Percentiles rank a stretch among this genome's conserved stretches.
phyloP scores from a whole-genome alignment of 1,140 invertebrate species.

The Anoplolepis gracilipes region DNA sequence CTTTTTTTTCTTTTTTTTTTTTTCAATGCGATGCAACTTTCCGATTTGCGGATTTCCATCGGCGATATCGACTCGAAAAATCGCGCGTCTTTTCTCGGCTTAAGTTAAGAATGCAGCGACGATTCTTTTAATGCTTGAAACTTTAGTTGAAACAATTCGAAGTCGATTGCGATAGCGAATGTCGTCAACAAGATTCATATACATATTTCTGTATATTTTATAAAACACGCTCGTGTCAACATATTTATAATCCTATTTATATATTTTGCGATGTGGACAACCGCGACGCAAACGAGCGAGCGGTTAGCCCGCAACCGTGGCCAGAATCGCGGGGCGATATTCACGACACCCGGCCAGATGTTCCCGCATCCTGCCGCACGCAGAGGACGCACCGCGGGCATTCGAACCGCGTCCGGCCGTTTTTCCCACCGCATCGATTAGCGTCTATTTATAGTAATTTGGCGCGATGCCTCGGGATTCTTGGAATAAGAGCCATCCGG shows the following conservation, averaged over 20 bases:
- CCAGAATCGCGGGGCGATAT: neutral
- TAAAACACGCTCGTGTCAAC: neutral
- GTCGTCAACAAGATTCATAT: neutral
- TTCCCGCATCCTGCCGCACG: constrained; percentile 4
- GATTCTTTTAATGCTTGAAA: neutral
- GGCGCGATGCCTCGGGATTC: constrained; percentile 78
- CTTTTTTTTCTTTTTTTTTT: constrained; percentile 64
- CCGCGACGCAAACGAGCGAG: neutral
- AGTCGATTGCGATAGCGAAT: neutral
- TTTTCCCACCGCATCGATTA: constrained; percentile 82
- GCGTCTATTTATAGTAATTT: constrained; percentile 84
- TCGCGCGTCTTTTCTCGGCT: constrained; percentile 27
- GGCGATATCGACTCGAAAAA: constrained; percentile 51
- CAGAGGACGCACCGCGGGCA: constrained; percentile 10
- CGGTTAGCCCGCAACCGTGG: neutral
- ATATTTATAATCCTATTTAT: neutral
- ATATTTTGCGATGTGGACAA: neutral
- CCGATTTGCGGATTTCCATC: constrained; percentile 59
- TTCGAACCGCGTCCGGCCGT: constrained; percentile 72
- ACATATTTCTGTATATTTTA: too few relatives aligned
- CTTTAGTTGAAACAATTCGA: neutral
- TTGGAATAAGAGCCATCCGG: constrained; percentile 70
- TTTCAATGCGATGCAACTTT: constrained; percentile 49
- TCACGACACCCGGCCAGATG: neutral
- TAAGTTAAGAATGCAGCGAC: neutral